Conservation (phyloP, 2,888 invertebrate species). For the Octodonta nipae region DNA sequence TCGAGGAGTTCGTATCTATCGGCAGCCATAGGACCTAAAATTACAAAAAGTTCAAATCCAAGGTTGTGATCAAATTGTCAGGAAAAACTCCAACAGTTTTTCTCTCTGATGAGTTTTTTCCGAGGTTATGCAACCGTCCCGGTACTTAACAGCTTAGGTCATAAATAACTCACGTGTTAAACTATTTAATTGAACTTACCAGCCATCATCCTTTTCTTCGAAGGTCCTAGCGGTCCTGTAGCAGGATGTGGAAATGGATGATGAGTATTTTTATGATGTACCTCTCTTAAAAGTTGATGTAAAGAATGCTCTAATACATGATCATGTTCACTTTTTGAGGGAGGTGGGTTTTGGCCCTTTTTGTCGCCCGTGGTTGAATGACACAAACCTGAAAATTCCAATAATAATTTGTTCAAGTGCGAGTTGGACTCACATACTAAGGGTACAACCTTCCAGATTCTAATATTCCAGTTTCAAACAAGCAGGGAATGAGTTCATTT, state of each 20-base stretch:
- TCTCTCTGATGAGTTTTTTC: no score
- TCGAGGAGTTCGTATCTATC: conserved; percentile 76
- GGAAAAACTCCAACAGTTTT: neutral
- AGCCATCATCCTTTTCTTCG: conserved; percentile 77
- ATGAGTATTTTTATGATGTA: conserved; percentile 83
- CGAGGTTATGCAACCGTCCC: no score
- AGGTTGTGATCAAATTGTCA: neutral
- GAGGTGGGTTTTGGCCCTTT: conserved; percentile 38
- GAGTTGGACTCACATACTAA: no score
- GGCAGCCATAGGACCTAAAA: conserved; percentile 78
- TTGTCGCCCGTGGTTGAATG: conserved; percentile 62
- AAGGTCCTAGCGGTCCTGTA: conserved; percentile 85
- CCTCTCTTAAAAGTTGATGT: conserved; percentile 82
- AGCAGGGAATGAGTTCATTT: no score
- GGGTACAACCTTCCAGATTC: no score
- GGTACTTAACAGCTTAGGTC: no score
- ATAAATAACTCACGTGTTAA: neutral
- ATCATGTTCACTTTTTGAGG: conserved; percentile 66
- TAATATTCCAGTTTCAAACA: no score
- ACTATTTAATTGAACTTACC: conserved; percentile 35
- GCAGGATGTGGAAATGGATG: conserved; percentile 92
- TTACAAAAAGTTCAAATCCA: no score
- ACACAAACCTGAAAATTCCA: conserved; percentile 61
- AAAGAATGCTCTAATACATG: conserved; percentile 93
- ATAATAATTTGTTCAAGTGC: no score